A percentile compares a stretch with the other conserved stretches of the same genome.
Conservation (phyloP, 1,140 invertebrate genomes). For the Drosophila neocordata region DNA sequence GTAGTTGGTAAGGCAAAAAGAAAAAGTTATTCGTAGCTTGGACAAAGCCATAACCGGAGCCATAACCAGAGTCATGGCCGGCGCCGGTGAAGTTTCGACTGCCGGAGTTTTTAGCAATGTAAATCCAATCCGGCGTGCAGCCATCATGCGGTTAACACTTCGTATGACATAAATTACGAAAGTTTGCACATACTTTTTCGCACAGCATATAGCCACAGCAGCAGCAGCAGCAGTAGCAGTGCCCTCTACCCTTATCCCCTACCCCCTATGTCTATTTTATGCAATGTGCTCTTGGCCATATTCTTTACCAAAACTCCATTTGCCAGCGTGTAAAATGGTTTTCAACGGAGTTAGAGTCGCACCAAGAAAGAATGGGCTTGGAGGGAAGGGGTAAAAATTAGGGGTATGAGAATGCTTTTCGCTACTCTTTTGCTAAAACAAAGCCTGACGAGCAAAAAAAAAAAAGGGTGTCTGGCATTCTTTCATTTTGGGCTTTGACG, state of each 20-base stretch:
- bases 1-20: slow-evolving; percentile 43
- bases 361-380: background rate
- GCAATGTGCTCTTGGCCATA: slow-evolving; percentile 66
- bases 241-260: background rate
- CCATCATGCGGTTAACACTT: slow-evolving; percentile 81
- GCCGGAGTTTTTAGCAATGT: slow-evolving; percentile 73
- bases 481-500: slow-evolving; percentile 65
- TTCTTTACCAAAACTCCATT: slow-evolving; percentile 70
- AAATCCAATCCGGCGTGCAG: slow-evolving; percentile 80
- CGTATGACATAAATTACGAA: slow-evolving; percentile 81
- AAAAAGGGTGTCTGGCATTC: slow-evolving; percentile 68
- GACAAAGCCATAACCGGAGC: slow-evolving; percentile 10
- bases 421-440: slow-evolving; percentile 50
- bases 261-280: slow-evolving; percentile 17
- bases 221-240: slow-evolving; percentile 13
- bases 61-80: slow-evolving; percentile 13
- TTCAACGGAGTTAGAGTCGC: slow-evolving; percentile 44
- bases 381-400: background rate
- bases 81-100: slow-evolving; percentile 65
- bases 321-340: slow-evolving; percentile 67
- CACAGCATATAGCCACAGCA: slow-evolving; percentile 50
- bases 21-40: slow-evolving; percentile 49
- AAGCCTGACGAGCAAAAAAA: slow-evolving; percentile 42
- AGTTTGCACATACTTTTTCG: slow-evolving; percentile 79
- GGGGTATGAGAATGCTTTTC: background rate